Base-by-base conservation (phyloP, 2,797 vertebrate species). In the Antrozous pallidus region DNA sequence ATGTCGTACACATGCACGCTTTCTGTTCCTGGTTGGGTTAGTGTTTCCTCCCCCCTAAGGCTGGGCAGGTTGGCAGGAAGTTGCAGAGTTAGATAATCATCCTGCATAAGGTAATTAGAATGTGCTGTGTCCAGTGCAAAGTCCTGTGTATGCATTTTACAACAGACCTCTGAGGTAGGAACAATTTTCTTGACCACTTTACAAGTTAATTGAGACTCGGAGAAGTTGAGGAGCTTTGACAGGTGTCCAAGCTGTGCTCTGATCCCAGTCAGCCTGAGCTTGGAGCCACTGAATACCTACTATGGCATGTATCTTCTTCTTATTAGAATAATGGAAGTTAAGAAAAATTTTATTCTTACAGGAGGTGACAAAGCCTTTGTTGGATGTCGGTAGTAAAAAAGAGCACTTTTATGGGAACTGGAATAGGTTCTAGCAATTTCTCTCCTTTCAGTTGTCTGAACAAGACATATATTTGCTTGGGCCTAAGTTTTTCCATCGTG, bases 21-120 rank as follows among this genome's bases (percentile, higher is more conserved):
- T 97, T 96, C 80, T 93, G 94, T 85, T 45, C 18, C 42, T 81
- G 79, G 8, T 40, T 69, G 51, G 85, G 88, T 94, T 26, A 92
- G 88, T 40, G 47, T 73, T 86, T 70, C 75, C 74, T 58, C 51
- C 3, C 8, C 36, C 14, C 5, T 56, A 4, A 78, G 79, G 63
- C 69, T 84, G 75, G 36, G 63, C 58, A 88, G 11, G 47, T 77
- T 45, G 28, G 36, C n/a, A 75, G 56, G 49, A 61, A 38, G 51
- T 20, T 78, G 18, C 10, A 81, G 49, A 85, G 42, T 85, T 45
- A 89, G 74, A 40, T 71, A 90, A 85, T 63, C 28, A 26, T 82
- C 81, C 75, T 22, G 28, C 73, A 58, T 33, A 51, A 70, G 87
- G 61, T 33, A 61, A 71, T 31, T 61, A 78, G 24, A 70, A 65